phyloP scores from a whole-genome alignment of 2,797 vertebrate species.

The Heterohyrax brucei region DNA sequence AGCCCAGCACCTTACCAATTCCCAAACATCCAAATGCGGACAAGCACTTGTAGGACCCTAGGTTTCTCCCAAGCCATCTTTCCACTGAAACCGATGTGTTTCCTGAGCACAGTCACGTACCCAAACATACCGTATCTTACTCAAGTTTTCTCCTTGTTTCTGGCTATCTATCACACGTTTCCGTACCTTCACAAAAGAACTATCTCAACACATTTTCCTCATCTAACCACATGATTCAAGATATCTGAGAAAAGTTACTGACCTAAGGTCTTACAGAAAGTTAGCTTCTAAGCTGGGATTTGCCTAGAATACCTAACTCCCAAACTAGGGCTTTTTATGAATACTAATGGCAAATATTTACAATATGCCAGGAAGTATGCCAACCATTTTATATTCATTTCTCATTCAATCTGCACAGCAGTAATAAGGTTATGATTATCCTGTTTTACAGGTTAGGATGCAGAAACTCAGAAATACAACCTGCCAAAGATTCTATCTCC shows the following conservation, averaged over 20 bases:
- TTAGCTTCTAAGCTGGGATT: not conserved
- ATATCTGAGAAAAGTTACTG: slow-evolving; percentile 18
- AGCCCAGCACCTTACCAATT: not conserved
- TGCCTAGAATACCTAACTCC: not conserved
- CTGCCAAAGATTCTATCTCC: not conserved
- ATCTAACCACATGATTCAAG: not conserved
- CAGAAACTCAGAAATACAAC: not conserved
- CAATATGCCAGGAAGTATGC: not conserved
- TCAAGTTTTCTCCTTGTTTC: not conserved
- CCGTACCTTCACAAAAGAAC: not conserved
- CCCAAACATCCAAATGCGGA: not conserved
- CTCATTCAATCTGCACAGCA: not conserved
- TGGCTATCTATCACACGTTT: slow-evolving; percentile 42
- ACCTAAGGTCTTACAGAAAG: not conserved
- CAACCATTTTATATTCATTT: not conserved
- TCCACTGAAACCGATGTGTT: not conserved
- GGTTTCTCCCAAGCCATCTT: not conserved
- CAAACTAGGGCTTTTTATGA: not conserved
- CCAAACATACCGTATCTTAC: not conserved
- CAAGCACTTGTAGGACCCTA: not conserved
- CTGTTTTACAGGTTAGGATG: not conserved
- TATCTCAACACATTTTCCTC: not conserved
- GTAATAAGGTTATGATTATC: not conserved
- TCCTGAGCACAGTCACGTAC: not conserved
- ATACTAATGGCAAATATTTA: not conserved